Base-by-base conservation (phyloP, 2,113 vertebrate species). In the Chitala chitala region DNA sequence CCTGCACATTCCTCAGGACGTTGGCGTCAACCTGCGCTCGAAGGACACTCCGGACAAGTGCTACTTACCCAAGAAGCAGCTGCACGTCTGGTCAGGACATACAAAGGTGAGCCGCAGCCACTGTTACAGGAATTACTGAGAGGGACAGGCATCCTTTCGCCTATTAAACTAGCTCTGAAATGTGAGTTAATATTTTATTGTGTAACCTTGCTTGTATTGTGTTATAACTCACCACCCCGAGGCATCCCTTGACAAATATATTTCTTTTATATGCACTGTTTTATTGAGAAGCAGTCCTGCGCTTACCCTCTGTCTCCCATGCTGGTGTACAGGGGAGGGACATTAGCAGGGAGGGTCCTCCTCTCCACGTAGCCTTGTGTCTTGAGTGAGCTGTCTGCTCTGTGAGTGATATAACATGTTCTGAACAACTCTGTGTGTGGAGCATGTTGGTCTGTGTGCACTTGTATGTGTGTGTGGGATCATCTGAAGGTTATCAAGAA, bases 21-120 rank as follows among this genome's bases (percentile, higher is more conserved):
- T 99, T 79, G 97, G 96, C 68, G 90, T 98, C 79, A 98, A 98
- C 84, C 90, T 99, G 20, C 92, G 96, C 61, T 96, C 94, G 29
- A 54, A 86, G 0, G 91, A 98, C 1, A 87, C 90, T 44, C 97
- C 96, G 38, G 95, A 98, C 71, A 99, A 99, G 72, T 99, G 97
- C 86, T 99, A 98, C 73, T 92, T 99, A 81, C 96, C 96, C 1
- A 98, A 99, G 83, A 99, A 98, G 82, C 96, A 98, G 83, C 94
- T 99, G 58, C 97, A 99, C 10, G 93, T 98, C 56, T 99, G 97
- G 97, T 93, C 95, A 69, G 97, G 97, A 82, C 97, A 98, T 87
- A 99, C 96, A 7, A 98, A 98, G 94, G 97, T 96, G 3, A 10
- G 68, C 17, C 12, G 29, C 2, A 1, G 24, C 24, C 24, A 2